phyloP scores from a whole-genome alignment of 2,113 vertebrate genomes.

The Pelecanoides urinatrix region DNA sequence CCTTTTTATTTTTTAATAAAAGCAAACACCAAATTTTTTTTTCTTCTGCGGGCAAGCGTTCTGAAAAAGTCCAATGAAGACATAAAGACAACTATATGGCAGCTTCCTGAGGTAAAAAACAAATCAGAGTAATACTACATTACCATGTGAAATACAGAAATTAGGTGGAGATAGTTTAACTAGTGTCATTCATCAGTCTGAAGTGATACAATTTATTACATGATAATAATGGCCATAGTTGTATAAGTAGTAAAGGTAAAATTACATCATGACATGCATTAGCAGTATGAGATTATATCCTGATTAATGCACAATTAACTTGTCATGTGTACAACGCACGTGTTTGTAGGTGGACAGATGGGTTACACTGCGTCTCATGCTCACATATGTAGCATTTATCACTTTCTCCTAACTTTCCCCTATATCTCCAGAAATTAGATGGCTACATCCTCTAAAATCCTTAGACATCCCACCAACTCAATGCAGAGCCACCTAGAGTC shows the following conservation, averaged over 20 bases:
- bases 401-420: background rate
- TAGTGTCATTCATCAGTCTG: constrained; percentile 37
- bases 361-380: background rate
- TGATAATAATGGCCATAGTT: constrained; percentile 29
- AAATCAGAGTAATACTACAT: background rate
- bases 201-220: constrained; percentile 52
- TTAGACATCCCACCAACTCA: background rate
- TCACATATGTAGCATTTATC: constrained; percentile 31
- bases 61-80: background rate
- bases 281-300: constrained; percentile 57
- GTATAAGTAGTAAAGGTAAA: constrained; percentile 53
- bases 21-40: background rate
- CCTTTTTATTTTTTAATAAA: background rate
- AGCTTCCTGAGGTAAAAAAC: background rate
- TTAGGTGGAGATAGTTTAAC: constrained; percentile 20
- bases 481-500: background rate
- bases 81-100: background rate
- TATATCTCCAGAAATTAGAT: background rate
- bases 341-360: constrained; percentile 52
- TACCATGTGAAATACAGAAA: constrained; percentile 25
- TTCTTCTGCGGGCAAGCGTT: background rate
- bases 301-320: constrained; percentile 70
- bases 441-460: background rate
- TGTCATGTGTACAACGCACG: constrained; percentile 15
- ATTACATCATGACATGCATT: constrained; percentile 64